These are phyloP conservation scores for Ptychobarbus kaznakovi DNA, from an alignment of 2,797 vertebrate species.

Conservation along the genomic window DNA sequence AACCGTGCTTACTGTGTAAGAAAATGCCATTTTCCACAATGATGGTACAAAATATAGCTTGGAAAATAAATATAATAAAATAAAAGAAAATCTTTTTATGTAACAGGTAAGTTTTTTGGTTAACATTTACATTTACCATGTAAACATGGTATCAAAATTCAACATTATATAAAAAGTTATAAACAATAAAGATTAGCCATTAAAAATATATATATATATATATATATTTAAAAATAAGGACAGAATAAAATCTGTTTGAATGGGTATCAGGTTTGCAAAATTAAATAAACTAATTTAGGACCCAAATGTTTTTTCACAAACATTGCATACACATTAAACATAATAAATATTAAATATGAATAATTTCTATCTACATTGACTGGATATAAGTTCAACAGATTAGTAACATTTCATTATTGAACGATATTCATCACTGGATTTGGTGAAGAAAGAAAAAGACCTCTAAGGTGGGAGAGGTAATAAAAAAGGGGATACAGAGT, in stretches of 20 bases:
- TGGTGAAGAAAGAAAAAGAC: not conserved
- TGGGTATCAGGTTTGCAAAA: not conserved
- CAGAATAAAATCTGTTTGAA: not conserved
- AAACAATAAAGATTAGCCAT: no score
- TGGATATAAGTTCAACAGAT: not conserved
- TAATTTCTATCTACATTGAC: not conserved
- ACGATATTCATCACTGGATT: not conserved
- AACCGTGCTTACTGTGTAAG: not conserved
- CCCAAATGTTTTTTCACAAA: not conserved
- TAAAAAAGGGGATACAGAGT: not conserved
- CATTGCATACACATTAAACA: not conserved
- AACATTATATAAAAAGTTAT: no score
- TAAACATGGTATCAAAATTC: no score
- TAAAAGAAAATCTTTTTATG: not conserved
- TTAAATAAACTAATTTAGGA: not conserved
- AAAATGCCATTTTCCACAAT: not conserved
- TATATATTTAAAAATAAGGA: not conserved
- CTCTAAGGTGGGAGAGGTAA: not conserved
- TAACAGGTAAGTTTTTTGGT: no score
- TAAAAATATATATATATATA: not conserved
- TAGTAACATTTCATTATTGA: not conserved
- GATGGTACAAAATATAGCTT: not conserved
- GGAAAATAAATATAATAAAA: not conserved
- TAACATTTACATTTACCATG: no score
- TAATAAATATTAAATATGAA: not conserved